A percentile compares a stretch with the other conserved stretches of the same genome.
Conservation (phyloP, 2,113 vertebrate species). For the Myrmecophaga tridactyla region DNA sequence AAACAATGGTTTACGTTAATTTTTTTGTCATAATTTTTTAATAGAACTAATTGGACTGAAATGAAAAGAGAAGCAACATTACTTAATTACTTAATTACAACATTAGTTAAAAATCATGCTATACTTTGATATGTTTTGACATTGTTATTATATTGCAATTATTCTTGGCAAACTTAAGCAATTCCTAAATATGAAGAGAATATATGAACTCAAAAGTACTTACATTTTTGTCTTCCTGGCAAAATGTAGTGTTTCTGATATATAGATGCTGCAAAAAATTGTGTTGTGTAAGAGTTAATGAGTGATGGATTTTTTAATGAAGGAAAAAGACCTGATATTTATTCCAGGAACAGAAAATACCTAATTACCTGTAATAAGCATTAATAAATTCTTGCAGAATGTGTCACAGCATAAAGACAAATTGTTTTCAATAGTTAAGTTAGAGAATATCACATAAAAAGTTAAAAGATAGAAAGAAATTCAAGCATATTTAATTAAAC, state of each 20-base stretch:
- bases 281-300: slow-evolving; percentile 37
- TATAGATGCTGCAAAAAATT: not conserved
- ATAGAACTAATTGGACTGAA: not conserved
- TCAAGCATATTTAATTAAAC: not conserved
- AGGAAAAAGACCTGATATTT: slow-evolving; percentile 46
- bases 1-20: not conserved
- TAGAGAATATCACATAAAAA: not conserved
- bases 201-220: not conserved
- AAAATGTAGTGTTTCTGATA: slow-evolving; percentile 57
- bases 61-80: not conserved
- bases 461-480: not conserved
- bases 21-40: slow-evolving; percentile 19
- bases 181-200: not conserved
- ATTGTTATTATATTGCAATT: not conserved
- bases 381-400: not conserved
- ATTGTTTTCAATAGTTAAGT: not conserved
- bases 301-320: slow-evolving; percentile 17
- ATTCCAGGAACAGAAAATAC: slow-evolving; percentile 8
- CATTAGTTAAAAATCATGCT: not conserved
- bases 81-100: not conserved
- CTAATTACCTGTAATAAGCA: not conserved
- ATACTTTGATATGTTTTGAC: slow-evolving; percentile 10
- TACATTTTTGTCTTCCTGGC: slow-evolving; percentile 25
- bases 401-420: not conserved
- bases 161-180: slow-evolving; percentile 28